phyloP scores from a whole-genome alignment of 2,888 invertebrate genomes.

The Nomada goodeniana region DNA sequence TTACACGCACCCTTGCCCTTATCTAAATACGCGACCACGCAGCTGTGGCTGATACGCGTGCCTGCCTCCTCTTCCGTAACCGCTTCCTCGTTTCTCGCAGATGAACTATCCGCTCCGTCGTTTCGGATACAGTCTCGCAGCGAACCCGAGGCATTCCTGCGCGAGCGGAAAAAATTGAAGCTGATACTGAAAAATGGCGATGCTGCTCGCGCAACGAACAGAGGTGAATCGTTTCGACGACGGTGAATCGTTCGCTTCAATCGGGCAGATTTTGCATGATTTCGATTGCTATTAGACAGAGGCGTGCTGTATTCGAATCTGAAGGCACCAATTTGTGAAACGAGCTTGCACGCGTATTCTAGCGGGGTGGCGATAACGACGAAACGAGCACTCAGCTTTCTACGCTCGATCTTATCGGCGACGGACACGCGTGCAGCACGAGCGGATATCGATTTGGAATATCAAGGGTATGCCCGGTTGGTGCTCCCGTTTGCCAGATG shows the following conservation, averaged over 20 bases:
- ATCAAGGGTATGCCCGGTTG: not conserved
- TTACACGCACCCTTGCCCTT: slow-evolving; percentile 47
- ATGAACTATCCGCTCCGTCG: not conserved
- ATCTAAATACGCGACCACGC: slow-evolving; percentile 49
- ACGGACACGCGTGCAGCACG: slow-evolving; percentile 46
- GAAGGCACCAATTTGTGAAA: not conserved
- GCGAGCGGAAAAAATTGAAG: not conserved
- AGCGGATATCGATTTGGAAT: slow-evolving; percentile 44
- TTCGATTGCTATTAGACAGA: not conserved
- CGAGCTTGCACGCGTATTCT: slow-evolving; percentile 9
- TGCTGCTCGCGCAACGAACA: no score
- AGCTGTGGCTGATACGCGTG: slow-evolving; percentile 26
- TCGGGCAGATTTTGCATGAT: no score
- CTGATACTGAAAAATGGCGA: not conserved
- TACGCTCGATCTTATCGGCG: slow-evolving; percentile 50
- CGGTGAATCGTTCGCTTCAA: no score
- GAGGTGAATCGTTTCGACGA: no score
- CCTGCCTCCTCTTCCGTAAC: slow-evolving; percentile 17
- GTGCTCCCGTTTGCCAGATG: slow-evolving; percentile 1
- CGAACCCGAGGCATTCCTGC: not conserved
- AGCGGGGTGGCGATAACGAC: slow-evolving; percentile 32
- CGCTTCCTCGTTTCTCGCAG: slow-evolving; percentile 3
- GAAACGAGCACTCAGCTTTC: slow-evolving; percentile 26
- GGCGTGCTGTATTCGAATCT: no score
- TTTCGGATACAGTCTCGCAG: not conserved